These are phyloP conservation scores for Chionoecetes opilio DNA, from an alignment of 1,140 invertebrate species.

Conservation along the genomic window DNA sequence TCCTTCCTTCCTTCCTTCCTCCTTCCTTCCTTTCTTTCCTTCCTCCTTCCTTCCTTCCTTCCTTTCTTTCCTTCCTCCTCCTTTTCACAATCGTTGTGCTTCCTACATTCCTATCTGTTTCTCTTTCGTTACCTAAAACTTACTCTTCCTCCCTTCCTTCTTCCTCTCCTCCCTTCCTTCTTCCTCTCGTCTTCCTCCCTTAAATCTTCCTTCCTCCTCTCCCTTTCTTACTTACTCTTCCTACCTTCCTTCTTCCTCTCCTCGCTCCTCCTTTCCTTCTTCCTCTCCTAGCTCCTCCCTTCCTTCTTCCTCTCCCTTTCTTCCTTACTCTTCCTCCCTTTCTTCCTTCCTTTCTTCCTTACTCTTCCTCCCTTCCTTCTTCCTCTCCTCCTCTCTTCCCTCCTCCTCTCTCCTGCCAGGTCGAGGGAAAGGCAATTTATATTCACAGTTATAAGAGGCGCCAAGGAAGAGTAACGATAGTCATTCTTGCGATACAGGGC, in stretches of 20 bases:
- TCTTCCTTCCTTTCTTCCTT: neutral
- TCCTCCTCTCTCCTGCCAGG: neutral
- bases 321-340: neutral
- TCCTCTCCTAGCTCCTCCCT: too few species aligned
- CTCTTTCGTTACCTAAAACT: too few species aligned
- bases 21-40: too few species aligned
- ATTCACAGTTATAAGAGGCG: constrained; percentile 54
- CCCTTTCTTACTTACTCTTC: neutral
- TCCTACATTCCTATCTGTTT: too few species aligned
- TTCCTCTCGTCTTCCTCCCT: neutral
- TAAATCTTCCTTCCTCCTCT: neutral
- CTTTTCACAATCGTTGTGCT: too few species aligned
- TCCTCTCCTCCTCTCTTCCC: neutral
- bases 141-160: too few species aligned
- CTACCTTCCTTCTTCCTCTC: neutral
- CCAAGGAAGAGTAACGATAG: constrained; percentile 48
- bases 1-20: too few species aligned
- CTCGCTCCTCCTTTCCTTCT: neutral
- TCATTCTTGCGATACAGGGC: constrained; percentile 50
- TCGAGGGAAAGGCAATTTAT: neutral
- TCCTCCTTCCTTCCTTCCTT: too few species aligned
- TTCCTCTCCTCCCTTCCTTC: neutral
- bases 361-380: too few species aligned
- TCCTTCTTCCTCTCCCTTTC: neutral
- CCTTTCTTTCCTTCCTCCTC: too few species aligned